Conservation (phyloP, 2,113 vertebrate species). For the Seriola rivoliana region DNA sequence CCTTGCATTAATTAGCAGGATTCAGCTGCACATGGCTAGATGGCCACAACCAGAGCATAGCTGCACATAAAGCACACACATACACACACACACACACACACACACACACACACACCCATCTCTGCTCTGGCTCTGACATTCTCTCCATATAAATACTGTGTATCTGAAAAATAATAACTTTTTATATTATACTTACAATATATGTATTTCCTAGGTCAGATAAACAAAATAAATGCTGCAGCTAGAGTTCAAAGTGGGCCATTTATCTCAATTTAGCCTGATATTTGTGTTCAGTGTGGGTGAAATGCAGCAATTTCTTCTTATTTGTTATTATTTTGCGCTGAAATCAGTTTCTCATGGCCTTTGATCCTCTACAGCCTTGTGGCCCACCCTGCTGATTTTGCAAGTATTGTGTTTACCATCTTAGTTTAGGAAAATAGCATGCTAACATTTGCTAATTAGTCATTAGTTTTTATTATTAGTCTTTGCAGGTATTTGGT, state of each 20-base stretch:
- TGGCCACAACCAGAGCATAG: slow-evolving; percentile 15
- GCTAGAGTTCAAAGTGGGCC: not conserved
- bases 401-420: too few relatives aligned
- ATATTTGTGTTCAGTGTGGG: slow-evolving; percentile 8
- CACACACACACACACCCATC: not conserved
- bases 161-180: not conserved
- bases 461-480: not conserved
- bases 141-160: not conserved
- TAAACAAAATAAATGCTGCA: slow-evolving; percentile 1
- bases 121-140: not conserved
- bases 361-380: slow-evolving; percentile 3
- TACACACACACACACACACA: not conserved
- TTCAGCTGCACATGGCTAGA: slow-evolving; percentile 28
- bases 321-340: not conserved
- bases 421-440: too few relatives aligned
- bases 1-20: slow-evolving; percentile 77
- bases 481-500: not conserved
- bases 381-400: not conserved
- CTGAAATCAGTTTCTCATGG: slow-evolving; percentile 14
- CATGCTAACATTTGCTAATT: not conserved
- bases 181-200: not conserved
- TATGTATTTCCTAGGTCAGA: slow-evolving; percentile 2
- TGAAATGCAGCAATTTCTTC: slow-evolving; percentile 1
- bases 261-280: slow-evolving; percentile 3
- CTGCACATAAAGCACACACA: not conserved